phyloP scores from a whole-genome alignment of 2,113 vertebrate species.

The Sturnira hondurensis region DNA sequence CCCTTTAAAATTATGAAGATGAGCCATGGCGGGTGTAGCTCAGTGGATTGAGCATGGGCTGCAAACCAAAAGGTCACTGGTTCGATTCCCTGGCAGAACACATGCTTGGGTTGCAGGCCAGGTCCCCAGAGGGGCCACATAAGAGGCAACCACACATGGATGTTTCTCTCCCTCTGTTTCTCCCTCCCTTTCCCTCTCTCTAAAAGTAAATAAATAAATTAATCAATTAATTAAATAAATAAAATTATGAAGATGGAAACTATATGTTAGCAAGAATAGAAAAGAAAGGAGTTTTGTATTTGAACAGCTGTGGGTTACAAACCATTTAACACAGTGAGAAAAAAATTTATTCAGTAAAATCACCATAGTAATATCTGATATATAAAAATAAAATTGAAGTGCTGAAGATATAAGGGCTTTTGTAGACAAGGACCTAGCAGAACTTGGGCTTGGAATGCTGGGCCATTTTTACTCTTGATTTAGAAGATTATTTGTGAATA shows the following conservation, averaged over 20 bases:
- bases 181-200: no score
- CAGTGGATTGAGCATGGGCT: no score
- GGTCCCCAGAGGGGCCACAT: no score
- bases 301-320: background rate
- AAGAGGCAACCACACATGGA: no score
- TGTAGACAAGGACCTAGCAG: background rate
- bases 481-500: background rate
- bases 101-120: no score
- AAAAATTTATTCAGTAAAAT: background rate
- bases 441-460: background rate
- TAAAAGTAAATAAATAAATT: no score
- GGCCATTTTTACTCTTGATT: background rate
- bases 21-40: no score
- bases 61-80: no score
- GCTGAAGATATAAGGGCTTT: background rate
- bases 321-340: background rate
- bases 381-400: background rate
- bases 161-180: no score
- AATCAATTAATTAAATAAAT: no score
- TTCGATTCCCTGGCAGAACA: no score
- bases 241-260: background rate
- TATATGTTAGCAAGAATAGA: background rate
- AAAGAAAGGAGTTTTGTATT: background rate
- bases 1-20: background rate
- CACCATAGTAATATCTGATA: background rate